Base-by-base conservation (phyloP, 1,140 invertebrate species). In the Marisa cornuarietis region DNA sequence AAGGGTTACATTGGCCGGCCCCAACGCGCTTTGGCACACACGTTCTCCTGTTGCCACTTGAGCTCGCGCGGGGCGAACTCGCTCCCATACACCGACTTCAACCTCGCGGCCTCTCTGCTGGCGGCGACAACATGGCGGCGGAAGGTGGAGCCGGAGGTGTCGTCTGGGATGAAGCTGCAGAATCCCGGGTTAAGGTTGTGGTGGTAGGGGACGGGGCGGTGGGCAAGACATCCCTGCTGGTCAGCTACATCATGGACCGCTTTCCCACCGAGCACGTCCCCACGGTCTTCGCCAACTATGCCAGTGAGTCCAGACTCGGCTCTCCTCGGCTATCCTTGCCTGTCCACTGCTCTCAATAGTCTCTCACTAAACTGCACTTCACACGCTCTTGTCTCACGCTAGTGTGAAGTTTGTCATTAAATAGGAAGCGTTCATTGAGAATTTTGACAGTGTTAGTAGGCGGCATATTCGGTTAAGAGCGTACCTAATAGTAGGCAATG, bases 141-240 rank as follows among this genome's bases (percentile, higher is more conserved):
- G 26, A 20, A 63, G 65, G 65, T 68, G 22, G 65, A n/a, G 65
- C 65, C 65, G n/a, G 10, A 4, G 14, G 22, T 31, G 75, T n/a
- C 31, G n/a, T 16, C 61, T 24, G 14, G 75, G 24, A 65, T 18
- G 62, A 31, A 58, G 73, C 6, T n/a, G n/a, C 66, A 61, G 79
- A 66, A 6, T 77, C 79, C 63, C 80, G 74, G 52, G 80, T 84
- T 31, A 99, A 99, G 92, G 99, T 97, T 93, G 97, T 98, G 77
- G 97, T 98, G 58, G 97, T 97, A n/a, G 91, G 92, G 52, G 96
- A 98, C 92, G 97, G 97, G 88, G 96, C 96, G 52, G 97, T 98
- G 61, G 97, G 98, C 92, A 87, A 87, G 68, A 87, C 86, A 14
- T 85, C 83, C n/a, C 71, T 87, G 72, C 80, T 87, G 74, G 81